Evolutionary conservation across 2,113 vertebrate genomes (phyloP).

Genomic region (Mustelus asterias): DNA sequence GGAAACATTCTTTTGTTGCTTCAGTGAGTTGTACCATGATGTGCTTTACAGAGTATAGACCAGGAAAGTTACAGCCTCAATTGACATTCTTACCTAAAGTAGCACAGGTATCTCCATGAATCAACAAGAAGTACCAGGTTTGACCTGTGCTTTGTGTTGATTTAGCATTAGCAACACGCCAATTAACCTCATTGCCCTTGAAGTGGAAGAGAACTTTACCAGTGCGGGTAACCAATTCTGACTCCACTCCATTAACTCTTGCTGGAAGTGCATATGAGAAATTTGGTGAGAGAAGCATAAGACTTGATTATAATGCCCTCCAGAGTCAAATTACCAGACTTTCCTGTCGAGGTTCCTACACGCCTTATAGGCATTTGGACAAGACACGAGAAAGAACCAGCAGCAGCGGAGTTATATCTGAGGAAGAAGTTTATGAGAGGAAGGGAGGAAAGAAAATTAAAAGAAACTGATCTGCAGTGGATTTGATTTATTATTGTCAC

Average conservation of each 20-base stretch:
- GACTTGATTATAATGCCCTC: neutral
- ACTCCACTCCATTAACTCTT: neutral
- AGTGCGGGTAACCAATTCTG: neutral
- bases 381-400: neutral
- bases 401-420: neutral
- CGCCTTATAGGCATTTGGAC: neutral
- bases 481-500: too few species aligned
- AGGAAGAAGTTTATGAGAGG: neutral
- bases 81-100: neutral
- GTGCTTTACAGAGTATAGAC: too few species aligned
- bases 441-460: neutral
- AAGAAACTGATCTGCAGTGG: neutral
- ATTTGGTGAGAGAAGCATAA: neutral
- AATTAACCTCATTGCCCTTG: neutral
- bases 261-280: neutral
- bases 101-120: neutral
- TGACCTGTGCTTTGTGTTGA: neutral
- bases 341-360: neutral
- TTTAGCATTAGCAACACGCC: neutral
- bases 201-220: neutral
- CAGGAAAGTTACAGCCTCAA: too few species aligned
- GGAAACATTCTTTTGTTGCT: too few species aligned
- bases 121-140: neutral
- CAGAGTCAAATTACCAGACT: neutral
- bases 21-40: neutral